phyloP scores from a whole-genome alignment of 2,888 invertebrate species.

The Thymelicus acteon region DNA sequence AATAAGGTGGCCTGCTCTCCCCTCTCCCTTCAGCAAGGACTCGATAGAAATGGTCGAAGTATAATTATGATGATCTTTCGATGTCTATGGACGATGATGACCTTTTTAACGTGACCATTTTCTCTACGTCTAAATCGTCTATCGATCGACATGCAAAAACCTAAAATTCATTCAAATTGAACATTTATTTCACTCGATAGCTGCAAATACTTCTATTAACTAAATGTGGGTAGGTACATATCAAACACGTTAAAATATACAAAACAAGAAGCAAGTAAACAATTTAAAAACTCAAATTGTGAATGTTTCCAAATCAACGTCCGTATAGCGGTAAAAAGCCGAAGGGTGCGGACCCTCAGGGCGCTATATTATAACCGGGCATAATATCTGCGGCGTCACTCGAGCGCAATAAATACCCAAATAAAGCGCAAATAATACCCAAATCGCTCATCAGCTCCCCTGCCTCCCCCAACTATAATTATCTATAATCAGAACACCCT shows the following conservation, averaged over 20 bases:
- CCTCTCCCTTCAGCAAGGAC: no score
- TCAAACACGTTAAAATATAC: constrained; percentile 16
- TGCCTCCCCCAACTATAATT: constrained; percentile 78
- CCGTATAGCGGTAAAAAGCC: constrained; percentile 53
- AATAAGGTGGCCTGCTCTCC: no score
- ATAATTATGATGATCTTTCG: no score
- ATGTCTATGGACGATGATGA: no score
- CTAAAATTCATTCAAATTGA: no score
- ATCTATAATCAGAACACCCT: constrained; percentile 62
- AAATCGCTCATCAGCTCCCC: constrained; percentile 83
- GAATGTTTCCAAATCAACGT: constrained; percentile 66
- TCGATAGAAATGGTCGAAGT: no score
- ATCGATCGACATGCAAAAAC: no score
- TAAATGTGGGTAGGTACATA: background rate
- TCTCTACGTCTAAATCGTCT: no score
- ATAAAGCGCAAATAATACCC: constrained; percentile 88
- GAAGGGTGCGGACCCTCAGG: constrained; percentile 71
- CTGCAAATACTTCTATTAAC: no score
- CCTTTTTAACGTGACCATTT: no score
- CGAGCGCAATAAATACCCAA: constrained; percentile 86
- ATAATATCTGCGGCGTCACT: constrained; percentile 84
- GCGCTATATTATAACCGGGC: constrained; percentile 67
- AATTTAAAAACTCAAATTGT: constrained; percentile 43
- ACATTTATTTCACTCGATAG: no score
- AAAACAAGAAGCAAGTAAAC: constrained; percentile 24